Percentiles rank a stretch among this genome's conserved stretches.
phyloP scores from a whole-genome alignment of 2,797 vertebrate species.

The Nyctalus aviator region DNA sequence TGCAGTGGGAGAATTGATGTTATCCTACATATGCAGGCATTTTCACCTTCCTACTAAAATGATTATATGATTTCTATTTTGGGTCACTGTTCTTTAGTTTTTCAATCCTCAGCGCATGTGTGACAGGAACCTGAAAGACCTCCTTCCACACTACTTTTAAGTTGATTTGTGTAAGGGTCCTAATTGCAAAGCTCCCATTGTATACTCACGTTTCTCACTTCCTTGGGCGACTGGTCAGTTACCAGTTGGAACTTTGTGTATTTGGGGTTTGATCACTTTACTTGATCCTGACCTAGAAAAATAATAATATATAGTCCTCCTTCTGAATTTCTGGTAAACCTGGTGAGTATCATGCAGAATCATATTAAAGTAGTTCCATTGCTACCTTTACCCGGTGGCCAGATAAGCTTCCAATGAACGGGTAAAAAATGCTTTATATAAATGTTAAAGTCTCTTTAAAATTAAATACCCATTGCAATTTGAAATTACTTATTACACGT shows the following conservation, averaged over 20 bases:
- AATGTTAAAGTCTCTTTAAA: no score
- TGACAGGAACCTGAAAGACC: background rate
- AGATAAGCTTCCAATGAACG: no score
- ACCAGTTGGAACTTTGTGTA: background rate
- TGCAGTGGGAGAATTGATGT: background rate
- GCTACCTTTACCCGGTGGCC: no score
- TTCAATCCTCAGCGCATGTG: background rate
- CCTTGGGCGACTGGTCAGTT: slow-evolving; percentile 6
- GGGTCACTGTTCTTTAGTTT: background rate
- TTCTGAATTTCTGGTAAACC: slow-evolving; percentile 14
- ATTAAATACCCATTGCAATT: no score
- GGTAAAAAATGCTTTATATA: no score
- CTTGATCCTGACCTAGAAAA: background rate
- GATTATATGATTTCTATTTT: background rate
- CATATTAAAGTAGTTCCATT: no score
- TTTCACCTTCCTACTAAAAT: background rate
- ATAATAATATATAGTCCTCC: background rate
- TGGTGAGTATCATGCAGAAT: background rate
- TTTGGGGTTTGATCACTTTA: background rate
- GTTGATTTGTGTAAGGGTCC: slow-evolving; percentile 26
- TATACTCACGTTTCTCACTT: slow-evolving; percentile 54
- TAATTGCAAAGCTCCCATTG: slow-evolving; percentile 26
- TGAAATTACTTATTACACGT: no score
- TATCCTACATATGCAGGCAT: background rate
- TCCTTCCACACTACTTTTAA: background rate